Conservation (phyloP, 2,888 invertebrate species). For the Drosophila vallismaia region DNA sequence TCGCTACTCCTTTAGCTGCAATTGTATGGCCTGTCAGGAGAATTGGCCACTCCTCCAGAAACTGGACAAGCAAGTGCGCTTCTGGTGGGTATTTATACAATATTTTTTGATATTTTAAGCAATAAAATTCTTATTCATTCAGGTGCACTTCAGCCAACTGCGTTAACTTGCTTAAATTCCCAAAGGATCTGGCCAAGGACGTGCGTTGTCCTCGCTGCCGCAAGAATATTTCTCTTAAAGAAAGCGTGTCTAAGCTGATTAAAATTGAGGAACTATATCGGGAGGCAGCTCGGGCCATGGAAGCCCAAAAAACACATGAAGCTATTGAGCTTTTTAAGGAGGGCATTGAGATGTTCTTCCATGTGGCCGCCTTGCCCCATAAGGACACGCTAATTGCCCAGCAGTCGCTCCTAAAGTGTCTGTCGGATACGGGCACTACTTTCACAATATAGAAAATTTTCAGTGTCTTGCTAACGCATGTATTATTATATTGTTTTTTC, state of each 20-base stretch:
- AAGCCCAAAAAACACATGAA: slow-evolving; percentile 85
- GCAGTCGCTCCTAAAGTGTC: slow-evolving; percentile 88
- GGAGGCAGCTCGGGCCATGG: slow-evolving; percentile 84
- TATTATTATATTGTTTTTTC: slow-evolving; percentile 39
- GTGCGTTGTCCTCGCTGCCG: slow-evolving; percentile 85
- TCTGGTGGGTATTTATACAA: slow-evolving; percentile 67
- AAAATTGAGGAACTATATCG: slow-evolving; percentile 85
- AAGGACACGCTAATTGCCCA: slow-evolving; percentile 89
- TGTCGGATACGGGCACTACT: slow-evolving; percentile 84
- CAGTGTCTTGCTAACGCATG: slow-evolving; percentile 4
- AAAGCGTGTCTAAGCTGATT: slow-evolving; percentile 83
- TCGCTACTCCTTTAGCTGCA: slow-evolving; percentile 92
- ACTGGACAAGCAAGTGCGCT: slow-evolving; percentile 84
- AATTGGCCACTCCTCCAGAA: slow-evolving; percentile 90
- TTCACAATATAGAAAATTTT: slow-evolving; percentile 60
- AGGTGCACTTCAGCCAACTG: slow-evolving; percentile 86
- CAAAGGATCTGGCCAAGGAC: slow-evolving; percentile 83
- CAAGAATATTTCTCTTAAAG: slow-evolving; percentile 84
- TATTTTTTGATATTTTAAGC: background rate
- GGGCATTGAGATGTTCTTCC: slow-evolving; percentile 87
- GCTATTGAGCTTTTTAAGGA: slow-evolving; percentile 86
- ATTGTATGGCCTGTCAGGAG: slow-evolving; percentile 89
- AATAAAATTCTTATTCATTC: background rate
- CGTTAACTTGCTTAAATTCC: slow-evolving; percentile 84
- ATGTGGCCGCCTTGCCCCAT: slow-evolving; percentile 87